Evolutionary conservation across 2,888 invertebrate genomes (phyloP).

Genomic region (Odontocolon sp.): DNA sequence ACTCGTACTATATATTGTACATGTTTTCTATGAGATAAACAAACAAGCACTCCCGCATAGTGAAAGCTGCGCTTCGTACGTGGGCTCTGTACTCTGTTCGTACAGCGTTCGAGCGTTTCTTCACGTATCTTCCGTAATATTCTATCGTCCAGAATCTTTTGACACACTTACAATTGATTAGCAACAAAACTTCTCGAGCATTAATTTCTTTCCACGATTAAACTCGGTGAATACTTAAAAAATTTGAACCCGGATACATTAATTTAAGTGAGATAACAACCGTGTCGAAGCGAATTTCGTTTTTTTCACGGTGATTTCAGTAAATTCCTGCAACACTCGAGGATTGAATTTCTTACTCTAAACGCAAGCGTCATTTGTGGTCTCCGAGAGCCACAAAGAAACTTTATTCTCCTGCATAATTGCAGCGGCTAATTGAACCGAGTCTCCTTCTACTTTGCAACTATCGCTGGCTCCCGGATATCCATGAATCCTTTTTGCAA

Average conservation of each 20-base stretch:
- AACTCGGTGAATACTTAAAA: neutral
- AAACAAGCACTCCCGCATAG: constrained; percentile 23
- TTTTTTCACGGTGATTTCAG: neutral
- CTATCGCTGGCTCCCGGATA: constrained; percentile 8
- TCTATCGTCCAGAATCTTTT: constrained; percentile 42
- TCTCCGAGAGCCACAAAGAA: neutral
- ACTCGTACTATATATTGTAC: constrained; percentile 9
- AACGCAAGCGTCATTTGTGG: constrained; percentile 15
- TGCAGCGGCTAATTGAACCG: constrained; percentile 32
- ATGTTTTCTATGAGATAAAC: neutral
- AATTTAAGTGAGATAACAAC: no score
- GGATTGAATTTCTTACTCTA: neutral
- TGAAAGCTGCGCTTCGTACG: constrained; percentile 30
- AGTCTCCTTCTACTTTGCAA: neutral
- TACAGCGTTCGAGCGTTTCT: constrained; percentile 4
- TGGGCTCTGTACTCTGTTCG: constrained; percentile 3
- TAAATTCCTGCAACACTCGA: neutral
- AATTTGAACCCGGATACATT: neutral
- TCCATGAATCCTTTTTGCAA: constrained; percentile 49
- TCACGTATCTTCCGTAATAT: constrained; percentile 17
- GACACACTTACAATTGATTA: constrained; percentile 55
- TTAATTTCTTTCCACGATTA: neutral
- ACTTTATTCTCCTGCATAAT: constrained; percentile 33
- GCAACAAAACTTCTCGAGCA: neutral
- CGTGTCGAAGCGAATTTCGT: neutral